Evolutionary conservation across 2,113 vertebrate genomes (phyloP).

Genomic region (Taxidea taxus): DNA sequence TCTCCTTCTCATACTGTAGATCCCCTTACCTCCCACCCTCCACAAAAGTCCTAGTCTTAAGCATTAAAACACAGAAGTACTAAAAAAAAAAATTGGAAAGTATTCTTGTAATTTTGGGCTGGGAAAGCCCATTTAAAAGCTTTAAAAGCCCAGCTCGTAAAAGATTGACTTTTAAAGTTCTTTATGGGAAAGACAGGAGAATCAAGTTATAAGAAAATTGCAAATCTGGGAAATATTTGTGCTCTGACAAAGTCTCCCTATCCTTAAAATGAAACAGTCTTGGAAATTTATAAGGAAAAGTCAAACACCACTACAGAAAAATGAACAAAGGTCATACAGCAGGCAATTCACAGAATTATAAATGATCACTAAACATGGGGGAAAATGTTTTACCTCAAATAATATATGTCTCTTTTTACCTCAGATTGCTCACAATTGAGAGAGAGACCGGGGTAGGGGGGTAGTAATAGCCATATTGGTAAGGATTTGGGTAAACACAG

Average conservation of each 20-base stretch:
- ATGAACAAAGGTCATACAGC: not conserved
- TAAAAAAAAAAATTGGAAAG: not conserved
- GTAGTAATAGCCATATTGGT: not conserved
- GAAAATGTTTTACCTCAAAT: not conserved
- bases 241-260: not conserved
- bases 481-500: not conserved
- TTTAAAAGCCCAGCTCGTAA: not conserved
- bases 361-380: not conserved
- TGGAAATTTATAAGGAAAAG: not conserved
- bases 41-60: not conserved
- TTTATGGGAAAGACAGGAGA: not conserved
- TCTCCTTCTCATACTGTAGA: not conserved
- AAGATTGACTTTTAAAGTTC: not conserved
- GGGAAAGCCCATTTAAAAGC: not conserved
- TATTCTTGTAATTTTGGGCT: not conserved
- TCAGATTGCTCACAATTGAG: not conserved
- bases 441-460: not conserved
- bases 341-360: not conserved
- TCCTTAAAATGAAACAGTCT: not conserved
- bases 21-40: accelerated
- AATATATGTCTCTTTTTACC: not conserved
- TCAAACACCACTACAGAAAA: not conserved
- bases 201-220: not conserved
- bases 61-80: not conserved
- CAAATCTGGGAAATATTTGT: not conserved